Base-by-base conservation (phyloP, 92 coral and sea anemone species). In the Scolanthus callimorphus region DNA sequence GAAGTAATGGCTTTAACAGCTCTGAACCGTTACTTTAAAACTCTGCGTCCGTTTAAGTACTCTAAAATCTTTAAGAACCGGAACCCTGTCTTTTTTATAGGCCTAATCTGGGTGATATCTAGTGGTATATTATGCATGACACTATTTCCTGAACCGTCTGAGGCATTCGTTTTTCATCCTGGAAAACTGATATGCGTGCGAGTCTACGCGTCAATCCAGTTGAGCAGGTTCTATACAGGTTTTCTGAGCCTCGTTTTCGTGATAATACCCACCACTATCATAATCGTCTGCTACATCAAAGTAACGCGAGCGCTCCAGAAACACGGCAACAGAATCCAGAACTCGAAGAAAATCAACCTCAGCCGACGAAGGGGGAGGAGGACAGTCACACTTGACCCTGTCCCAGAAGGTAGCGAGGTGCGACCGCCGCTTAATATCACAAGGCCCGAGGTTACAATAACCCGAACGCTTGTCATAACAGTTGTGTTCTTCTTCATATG, bases 1-100 rank as follows among this genome's bases (percentile, higher is more conserved):
- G 78, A 76, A 39, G 46, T 77, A 27, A 86, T 86, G 95, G 95
- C 88, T 1, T 43, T 86, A 39, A 86, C 95, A 2, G 95, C 95
- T 3, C 28, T 86, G 19, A 86, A 81, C 60, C 83, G 95, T 12
- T 81, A 76, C 57, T 68, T 41, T 62, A 79, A 85, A 25, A 85
- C 79, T 6, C 39, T 76, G 20, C 70, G 53, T 49, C 85, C 85
- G n/a, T 20, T 50, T 19, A 28, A 57, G 65, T 80, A 69, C 48
- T 75, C 55, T 27, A 73, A 62, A 41, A 27, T 76, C 69, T 86
- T 86, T 57, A 86, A 70, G 2, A 57, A 70, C 46, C 55, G 78
- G 2, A 47, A 63, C 49, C 76, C 95, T 0, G 47, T 66, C 0
- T 20, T 71, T 25, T 74, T 76, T 69, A 63, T 86, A 11, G 19